A percentile compares a stretch with the other conserved stretches of the same genome.
phyloP scores from a whole-genome alignment of 2,113 vertebrate genomes.

The Cyanocitta stelleri region DNA sequence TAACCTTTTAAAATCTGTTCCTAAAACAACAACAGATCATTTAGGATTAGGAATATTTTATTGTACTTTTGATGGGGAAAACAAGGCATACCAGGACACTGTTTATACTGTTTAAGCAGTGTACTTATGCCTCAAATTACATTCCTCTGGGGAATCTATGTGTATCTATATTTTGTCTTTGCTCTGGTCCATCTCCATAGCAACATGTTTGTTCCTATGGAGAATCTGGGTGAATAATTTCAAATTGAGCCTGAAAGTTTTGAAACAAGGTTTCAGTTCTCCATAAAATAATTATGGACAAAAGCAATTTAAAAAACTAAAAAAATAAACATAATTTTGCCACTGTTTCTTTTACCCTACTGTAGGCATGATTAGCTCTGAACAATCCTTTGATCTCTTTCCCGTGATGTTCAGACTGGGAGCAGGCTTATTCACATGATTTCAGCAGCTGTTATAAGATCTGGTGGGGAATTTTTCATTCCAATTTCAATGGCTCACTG shows the following conservation, averaged over 20 bases:
- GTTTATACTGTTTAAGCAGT: background rate
- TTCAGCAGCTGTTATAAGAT: conserved; percentile 36
- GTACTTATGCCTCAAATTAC: conserved; percentile 1
- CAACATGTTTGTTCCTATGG: conserved; percentile 62
- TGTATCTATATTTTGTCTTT: conserved; percentile 56
- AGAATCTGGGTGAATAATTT: conserved; percentile 52
- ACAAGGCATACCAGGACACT: background rate
- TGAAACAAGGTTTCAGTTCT: conserved; percentile 14
- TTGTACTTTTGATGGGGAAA: background rate
- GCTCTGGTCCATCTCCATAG: conserved; percentile 63
- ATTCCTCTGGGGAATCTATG: conserved; percentile 43
- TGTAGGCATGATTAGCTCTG: background rate
- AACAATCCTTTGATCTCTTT: conserved; percentile 32
- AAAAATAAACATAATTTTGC: background rate
- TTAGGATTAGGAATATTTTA: background rate
- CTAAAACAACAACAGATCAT: background rate
- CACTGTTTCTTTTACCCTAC: background rate
- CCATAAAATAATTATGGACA: background rate
- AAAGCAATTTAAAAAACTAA: background rate
- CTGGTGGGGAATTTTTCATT: background rate
- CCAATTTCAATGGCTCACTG: conserved; percentile 13
- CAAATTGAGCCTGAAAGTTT: conserved; percentile 55
- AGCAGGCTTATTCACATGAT: conserved; percentile 21
- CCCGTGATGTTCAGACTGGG: background rate
- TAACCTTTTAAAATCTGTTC: background rate